Base-by-base conservation (phyloP, 2,797 vertebrate species). In the Eulemur coronatus region DNA sequence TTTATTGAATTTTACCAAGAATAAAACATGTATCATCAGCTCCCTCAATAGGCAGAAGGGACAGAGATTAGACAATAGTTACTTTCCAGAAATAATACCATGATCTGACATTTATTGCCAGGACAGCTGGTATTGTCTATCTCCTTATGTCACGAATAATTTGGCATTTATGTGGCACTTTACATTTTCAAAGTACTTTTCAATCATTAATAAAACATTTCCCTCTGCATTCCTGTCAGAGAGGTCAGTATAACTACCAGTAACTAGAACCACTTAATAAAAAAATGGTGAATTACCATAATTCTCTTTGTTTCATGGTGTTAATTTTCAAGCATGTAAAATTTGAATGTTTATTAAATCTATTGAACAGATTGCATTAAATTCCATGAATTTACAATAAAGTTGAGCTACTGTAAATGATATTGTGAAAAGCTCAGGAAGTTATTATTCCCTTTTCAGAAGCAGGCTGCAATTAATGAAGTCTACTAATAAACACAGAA, bases 171-270 rank as follows among this genome's bases (percentile, higher is more conserved):
- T 94, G 38, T 97, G 92, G 15, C 86, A 96, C 61, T 94, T 97
- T 90, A 93, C 59, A 94, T 97, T 94, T 97, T 91, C 65, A 96
- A 97, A 95, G 76, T 93, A 30, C 78, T 97, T 57, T 92, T 93
- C 89, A 84, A 95, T 96, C 89, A 96, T 94, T 96, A 97, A 98
- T 97, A 97, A 97, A 97, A 97, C 81, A 97, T 97, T 96, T 94
- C 24, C n/a, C 12, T 92, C 28, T 50, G 90, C n/a, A 79, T 73
- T 91, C 55, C 48, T 96, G 72, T 94, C 94, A 94, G 59, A 85
- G 61, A 91, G 91, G 86, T 97, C 93, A 97, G 67, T 81, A 70
- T 87, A 96, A 90, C 61, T 95, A 96, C 84, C 75, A 84, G 82
- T 95, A 98, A 95, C 43, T 61, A 91, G 75, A 75, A 43, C 4